Evolutionary conservation across 1,140 invertebrate species (phyloP).

Genomic region (Hycleus phaleratus): DNA sequence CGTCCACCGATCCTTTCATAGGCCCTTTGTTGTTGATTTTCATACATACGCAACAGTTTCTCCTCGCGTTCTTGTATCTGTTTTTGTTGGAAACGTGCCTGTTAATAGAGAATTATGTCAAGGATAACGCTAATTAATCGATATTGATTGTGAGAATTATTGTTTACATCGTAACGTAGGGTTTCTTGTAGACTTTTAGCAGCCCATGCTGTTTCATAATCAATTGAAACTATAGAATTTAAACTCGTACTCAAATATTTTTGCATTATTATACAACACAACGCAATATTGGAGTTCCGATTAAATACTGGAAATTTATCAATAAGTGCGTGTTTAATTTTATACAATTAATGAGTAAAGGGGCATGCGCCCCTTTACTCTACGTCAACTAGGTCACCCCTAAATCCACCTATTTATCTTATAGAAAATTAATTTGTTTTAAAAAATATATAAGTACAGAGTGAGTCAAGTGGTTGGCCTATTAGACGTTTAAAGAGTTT

Average conservation of each 20-base stretch:
- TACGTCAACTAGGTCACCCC: conserved; percentile 13
- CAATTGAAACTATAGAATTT: conserved; percentile 42
- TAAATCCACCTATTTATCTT: background rate
- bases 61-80: conserved; percentile 65
- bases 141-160: background rate
- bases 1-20: conserved; percentile 53
- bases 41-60: conserved; percentile 61
- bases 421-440: too few relatives aligned
- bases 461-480: too few relatives aligned
- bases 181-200: conserved; percentile 42
- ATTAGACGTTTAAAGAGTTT: too few relatives aligned
- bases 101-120: conserved; percentile 24
- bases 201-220: conserved; percentile 50
- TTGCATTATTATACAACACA: conserved; percentile 16
- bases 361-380: conserved; percentile 11
- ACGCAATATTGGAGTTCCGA: background rate
- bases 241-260: conserved; percentile 32
- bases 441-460: too few relatives aligned
- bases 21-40: conserved; percentile 59
- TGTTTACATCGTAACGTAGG: conserved; percentile 5
- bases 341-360: background rate
- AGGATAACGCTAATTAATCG: background rate
- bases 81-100: conserved; percentile 67
- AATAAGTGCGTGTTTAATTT: conserved; percentile 1
- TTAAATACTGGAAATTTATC: conserved; percentile 1